Percentiles rank a stretch among this genome's conserved stretches.
phyloP scores from a whole-genome alignment of 92 coral and sea anemone species.

The Chrysogorgia sp. region DNA sequence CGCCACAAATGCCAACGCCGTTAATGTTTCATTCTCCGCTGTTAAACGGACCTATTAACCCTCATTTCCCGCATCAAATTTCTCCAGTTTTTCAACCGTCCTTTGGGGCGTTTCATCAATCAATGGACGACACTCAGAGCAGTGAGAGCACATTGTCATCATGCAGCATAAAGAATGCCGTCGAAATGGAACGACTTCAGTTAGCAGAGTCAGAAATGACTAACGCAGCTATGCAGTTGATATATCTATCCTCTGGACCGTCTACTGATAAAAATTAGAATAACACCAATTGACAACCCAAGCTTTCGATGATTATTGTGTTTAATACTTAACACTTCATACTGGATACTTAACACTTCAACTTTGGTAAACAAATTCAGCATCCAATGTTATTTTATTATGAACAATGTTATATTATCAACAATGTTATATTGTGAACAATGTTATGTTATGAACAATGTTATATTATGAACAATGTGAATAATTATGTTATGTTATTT shows the following conservation, averaged over 20 bases:
- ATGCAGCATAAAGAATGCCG: not conserved
- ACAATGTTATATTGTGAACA: no score
- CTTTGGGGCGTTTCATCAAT: not conserved
- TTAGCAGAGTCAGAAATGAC: not conserved
- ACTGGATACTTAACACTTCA: no score
- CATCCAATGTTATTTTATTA: no score
- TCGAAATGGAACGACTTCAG: not conserved
- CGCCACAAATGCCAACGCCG: not conserved
- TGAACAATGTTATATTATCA: no score
- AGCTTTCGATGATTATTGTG: no score
- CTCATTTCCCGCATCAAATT: constrained; percentile 4
- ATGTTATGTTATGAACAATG: no score
- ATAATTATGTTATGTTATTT: no score
- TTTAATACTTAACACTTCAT: no score
- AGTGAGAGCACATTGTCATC: not conserved
- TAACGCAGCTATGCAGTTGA: constrained; percentile 21
- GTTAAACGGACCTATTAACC: not conserved
- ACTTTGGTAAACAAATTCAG: no score
- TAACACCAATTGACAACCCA: not conserved
- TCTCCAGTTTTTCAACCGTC: not conserved
- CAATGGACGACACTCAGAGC: not conserved
- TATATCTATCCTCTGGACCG: constrained; percentile 8
- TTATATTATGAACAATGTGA: no score
- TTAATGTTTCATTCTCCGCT: not conserved
- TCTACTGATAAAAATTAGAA: not conserved